Base-by-base conservation (phyloP, 2,797 vertebrate species). In the Coendou prehensilis region DNA sequence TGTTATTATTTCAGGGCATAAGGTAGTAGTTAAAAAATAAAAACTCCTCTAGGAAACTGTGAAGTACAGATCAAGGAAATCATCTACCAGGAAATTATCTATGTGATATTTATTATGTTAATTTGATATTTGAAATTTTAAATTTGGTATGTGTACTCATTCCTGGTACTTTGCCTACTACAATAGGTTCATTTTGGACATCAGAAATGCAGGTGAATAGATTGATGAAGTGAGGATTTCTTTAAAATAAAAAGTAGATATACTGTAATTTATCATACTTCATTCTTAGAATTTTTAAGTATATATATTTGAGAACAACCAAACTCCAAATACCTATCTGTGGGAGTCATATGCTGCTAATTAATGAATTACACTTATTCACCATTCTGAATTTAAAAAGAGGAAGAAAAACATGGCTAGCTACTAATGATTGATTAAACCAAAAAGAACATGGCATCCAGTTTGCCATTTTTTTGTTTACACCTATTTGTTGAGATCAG, bases 381-480 rank as follows among this genome's bases (percentile, higher is more conserved):
- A 82, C 57, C 37, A 59, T 81, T 93, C 13, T 92, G 18, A 93
- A 92, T 82, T 63, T 87, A 91, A 93, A 81, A 80, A 33, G 9
- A 89, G 26, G 33, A 93, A 79, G 64, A 86, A 93, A 94, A 95
- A n/a, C 64, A 54, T 81, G 33, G 14, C 57, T 89, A 95, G n/a
- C 94, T 84, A 75, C 57, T 92, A 90, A 82, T 94, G 73, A 87
- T 93, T 94, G 89, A 50, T 95, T 94, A 95, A 96, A 92, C 11
- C 87, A 52, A 96, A 63, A 87, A 96, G 52, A 89, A 86, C n/a
- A 75, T 92, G 87, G 64, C 73, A 37, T 89, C 79, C 37, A 86
- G 64, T 89, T 95, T 95, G 56, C 84, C 84, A 91, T 91, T 93
- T 96, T 96, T 86, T 95, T 95, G 80, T 97, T 97, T 93, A 89